These are phyloP conservation scores for Dendrolimus kikuchii DNA, from an alignment of 1,140 invertebrate genomes.

Conservation along the genomic window DNA sequence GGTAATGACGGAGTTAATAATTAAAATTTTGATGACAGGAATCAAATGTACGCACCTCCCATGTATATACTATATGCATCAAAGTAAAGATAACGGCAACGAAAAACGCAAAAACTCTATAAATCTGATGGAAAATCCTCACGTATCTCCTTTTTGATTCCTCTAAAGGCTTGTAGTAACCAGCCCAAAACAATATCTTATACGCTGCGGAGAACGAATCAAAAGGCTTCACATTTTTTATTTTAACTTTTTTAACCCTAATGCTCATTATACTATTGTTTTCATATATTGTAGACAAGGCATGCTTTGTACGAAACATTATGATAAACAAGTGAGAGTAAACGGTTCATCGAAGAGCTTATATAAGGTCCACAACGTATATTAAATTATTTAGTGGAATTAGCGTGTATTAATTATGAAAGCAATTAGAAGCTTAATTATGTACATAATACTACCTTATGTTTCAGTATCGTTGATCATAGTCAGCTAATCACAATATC, in stretches of 20 bases:
- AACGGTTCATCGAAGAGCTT: too few species aligned
- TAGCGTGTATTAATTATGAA: too few species aligned
- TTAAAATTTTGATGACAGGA: neutral
- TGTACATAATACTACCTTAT: too few species aligned
- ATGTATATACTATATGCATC: slow-evolving; percentile 12
- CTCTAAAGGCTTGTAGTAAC: slow-evolving; percentile 10
- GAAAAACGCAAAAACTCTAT: slow-evolving; percentile 7
- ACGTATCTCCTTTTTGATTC: slow-evolving; percentile 7
- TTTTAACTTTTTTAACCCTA: slow-evolving; percentile 4
- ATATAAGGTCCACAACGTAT: too few species aligned
- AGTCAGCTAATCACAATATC: too few species aligned
- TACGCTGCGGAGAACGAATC: slow-evolving; percentile 13
- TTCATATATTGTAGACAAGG: too few species aligned
- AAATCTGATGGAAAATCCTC: slow-evolving; percentile 12
- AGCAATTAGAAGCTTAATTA: too few species aligned
- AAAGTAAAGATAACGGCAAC: slow-evolving; percentile 6
- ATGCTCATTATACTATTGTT: too few species aligned
- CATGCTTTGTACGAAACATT: too few species aligned
- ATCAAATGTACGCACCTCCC: slow-evolving; percentile 7
- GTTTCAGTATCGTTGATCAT: too few species aligned
- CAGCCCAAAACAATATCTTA: slow-evolving; percentile 12
- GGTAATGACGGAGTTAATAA: neutral
- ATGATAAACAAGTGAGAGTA: too few species aligned
- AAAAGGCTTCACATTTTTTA: slow-evolving; percentile 8
- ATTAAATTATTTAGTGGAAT: too few species aligned